Base-by-base conservation (phyloP, 2,888 invertebrate species). In the Steromphala cineraria region DNA sequence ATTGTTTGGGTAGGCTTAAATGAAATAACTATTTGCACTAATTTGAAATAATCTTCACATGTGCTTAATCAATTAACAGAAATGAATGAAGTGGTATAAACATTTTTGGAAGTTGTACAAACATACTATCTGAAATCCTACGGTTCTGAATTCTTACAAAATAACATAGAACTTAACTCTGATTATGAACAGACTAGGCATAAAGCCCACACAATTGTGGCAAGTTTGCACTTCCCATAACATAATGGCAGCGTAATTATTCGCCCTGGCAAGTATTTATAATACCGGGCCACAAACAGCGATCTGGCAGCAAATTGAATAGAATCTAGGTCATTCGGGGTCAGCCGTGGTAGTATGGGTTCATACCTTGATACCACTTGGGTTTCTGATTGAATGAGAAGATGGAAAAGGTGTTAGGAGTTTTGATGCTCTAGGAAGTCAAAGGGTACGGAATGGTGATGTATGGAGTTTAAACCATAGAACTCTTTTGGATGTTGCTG, bases 181-280 rank as follows among this genome's bases (percentile, higher is more conserved):
- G 46, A 46, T 5, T 46, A 46, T 4, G 46, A 46, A 13, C 46
- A 46, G 13, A 46, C 46, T 13, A 46, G 46, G 10, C 46, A 46
- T 13, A 10, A 46, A 46, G 10, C 46, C 5, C 46, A 46, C 24
- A 76, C 31, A 62, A 21, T n/a, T 28, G 15, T 62, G 62, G 28
- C 62, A 62, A 62, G 62, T 62, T 62, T 62, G 62, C 62, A 62
- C 62, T 62, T 62, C 62, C 62, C 62, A 62, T 62, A 24, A 28
- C 28, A 24, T 62, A 62, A 62, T 62, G 28, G 62, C 62, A 62
- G 5, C 15, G 17, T 62, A 62, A 62, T 62, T 62, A 62, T 28
- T 28, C 24, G 28, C 62, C 36, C 62, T 15, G 19, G 21, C 28
- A 24, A 28, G 62, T 62, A 62, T 62, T 62, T 62, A 62, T 62